Percentiles rank a stretch among this genome's conserved stretches.
Evolutionary conservation across 1,140 invertebrate species (phyloP).

Genomic region (Drosophila repleta): DNA sequence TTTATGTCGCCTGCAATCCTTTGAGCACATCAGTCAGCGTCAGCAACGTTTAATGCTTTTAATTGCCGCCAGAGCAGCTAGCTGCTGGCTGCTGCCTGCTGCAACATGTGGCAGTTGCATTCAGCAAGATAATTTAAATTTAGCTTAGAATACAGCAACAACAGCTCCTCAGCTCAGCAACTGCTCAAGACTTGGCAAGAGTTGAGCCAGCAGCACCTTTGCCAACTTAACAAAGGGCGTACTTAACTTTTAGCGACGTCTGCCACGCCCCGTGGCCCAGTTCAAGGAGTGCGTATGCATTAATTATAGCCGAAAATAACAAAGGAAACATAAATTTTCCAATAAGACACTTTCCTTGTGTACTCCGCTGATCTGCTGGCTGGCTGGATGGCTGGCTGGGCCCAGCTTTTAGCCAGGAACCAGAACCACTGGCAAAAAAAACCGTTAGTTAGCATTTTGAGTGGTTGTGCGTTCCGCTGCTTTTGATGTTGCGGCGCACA

Average conservation of each 20-base stretch:
- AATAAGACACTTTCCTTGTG: constrained; percentile 67
- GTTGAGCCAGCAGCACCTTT: background rate
- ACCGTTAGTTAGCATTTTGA: constrained; percentile 69
- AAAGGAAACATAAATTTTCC: constrained; percentile 79
- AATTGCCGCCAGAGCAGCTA: constrained; percentile 41
- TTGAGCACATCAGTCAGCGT: constrained; percentile 40
- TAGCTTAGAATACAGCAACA: background rate
- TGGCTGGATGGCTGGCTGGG: constrained; percentile 1
- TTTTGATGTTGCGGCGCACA: constrained; percentile 75
- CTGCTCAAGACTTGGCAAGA: background rate
- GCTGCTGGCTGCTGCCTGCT: constrained; percentile 29
- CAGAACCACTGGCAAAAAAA: constrained; percentile 19
- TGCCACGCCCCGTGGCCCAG: constrained; percentile 11
- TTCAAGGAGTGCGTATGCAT: constrained; percentile 41
- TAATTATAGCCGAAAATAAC: constrained; percentile 68
- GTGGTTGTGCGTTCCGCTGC: constrained; percentile 40
- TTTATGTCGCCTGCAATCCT: constrained; percentile 26
- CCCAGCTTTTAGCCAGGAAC: background rate
- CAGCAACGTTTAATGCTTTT: constrained; percentile 49
- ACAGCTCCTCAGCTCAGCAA: background rate
- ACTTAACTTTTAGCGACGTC: background rate
- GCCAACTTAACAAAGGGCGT: background rate
- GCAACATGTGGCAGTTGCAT: constrained; percentile 12
- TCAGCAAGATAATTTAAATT: constrained; percentile 8
- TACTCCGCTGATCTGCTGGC: constrained; percentile 1